Evolutionary conservation across 1,140 invertebrate genomes (phyloP).

Genomic region (Pararge aegeria): DNA sequence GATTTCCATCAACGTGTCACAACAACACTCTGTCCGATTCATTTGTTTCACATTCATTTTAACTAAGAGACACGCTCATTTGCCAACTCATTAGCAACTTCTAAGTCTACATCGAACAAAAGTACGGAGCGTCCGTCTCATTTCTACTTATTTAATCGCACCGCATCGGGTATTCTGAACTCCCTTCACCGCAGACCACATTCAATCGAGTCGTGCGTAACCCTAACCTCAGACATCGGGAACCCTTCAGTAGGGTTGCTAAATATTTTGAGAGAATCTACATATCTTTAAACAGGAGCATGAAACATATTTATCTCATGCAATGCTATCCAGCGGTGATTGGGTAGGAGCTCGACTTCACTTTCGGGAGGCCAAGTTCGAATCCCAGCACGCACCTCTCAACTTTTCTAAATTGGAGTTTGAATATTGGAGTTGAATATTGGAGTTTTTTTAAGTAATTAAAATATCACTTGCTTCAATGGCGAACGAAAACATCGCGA

Average conservation of each 20-base stretch:
- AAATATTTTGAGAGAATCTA: neutral
- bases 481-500: too few relatives aligned
- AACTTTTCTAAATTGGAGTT: too few relatives aligned
- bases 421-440: too few relatives aligned
- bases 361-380: too few relatives aligned
- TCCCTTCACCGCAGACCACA: constrained; percentile 53
- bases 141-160: constrained; percentile 50
- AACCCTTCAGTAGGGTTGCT: constrained; percentile 37
- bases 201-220: constrained; percentile 49
- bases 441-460: too few relatives aligned
- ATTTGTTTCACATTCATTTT: constrained; percentile 22
- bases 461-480: too few relatives aligned
- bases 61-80: constrained; percentile 28
- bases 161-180: constrained; percentile 45
- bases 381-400: too few relatives aligned
- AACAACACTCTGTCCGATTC: neutral
- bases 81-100: constrained; percentile 38
- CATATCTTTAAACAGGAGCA: neutral
- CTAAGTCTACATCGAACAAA: constrained; percentile 19
- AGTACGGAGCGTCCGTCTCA: constrained; percentile 27
- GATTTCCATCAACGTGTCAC: constrained; percentile 5
- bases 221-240: constrained; percentile 48
- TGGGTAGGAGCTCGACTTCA: too few relatives aligned
- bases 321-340: too few relatives aligned
- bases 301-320: too few relatives aligned